These are phyloP conservation scores for Heliangelus exortis DNA, from an alignment of 2,797 vertebrate genomes.

Conservation along the genomic window DNA sequence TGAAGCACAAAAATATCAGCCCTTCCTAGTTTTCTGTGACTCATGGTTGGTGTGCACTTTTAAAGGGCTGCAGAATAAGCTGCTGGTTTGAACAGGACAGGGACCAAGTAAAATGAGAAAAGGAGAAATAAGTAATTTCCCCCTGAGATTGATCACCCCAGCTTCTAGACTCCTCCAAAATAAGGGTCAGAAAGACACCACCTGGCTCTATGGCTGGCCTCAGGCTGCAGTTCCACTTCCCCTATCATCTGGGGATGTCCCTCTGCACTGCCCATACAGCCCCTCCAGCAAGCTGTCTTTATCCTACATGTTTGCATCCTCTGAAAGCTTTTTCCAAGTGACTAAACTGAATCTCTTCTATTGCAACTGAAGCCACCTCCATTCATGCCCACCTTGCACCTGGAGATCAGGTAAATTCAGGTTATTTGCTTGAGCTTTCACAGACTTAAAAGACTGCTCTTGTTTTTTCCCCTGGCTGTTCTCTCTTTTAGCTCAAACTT, in stretches of 20 bases:
- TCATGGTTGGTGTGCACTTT: not conserved
- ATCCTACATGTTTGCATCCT: not conserved
- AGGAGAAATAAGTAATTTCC: not conserved
- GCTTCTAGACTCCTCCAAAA: not conserved
- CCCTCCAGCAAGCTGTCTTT: not conserved
- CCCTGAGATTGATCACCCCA: not conserved
- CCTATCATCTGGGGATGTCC: not conserved
- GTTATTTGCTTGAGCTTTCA: not conserved
- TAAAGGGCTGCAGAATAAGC: not conserved
- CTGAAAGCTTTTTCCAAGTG: not conserved
- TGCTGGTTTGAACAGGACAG: not conserved
- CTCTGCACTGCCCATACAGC: not conserved
- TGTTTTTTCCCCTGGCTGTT: accelerated
- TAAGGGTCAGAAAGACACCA: not conserved
- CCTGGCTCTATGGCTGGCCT: accelerated
- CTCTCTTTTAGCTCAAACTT: not conserved
- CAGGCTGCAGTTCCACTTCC: not conserved
- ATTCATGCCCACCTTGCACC: not conserved
- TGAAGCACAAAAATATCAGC: not conserved
- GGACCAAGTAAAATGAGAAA: not conserved
- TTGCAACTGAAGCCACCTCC: not conserved
- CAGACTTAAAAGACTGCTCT: not conserved
- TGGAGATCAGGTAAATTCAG: not conserved
- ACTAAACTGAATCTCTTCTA: not conserved
- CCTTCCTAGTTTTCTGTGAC: not conserved